These are phyloP conservation scores for Drosophila birchii DNA, from an alignment of 2,888 invertebrate genomes.

Conservation along the genomic window DNA sequence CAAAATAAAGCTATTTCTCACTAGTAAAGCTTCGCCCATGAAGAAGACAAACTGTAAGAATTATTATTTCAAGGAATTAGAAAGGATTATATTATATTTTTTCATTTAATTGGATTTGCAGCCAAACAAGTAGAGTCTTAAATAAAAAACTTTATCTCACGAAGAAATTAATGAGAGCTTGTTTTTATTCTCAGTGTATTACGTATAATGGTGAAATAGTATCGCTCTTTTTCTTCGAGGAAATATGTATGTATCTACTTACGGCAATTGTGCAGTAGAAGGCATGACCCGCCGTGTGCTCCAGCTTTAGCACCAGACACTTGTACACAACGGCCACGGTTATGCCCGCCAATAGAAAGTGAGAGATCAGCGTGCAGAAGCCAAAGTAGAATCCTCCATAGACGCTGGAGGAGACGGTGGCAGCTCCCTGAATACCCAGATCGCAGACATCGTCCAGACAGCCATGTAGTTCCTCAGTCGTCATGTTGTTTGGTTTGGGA, in stretches of 20 bases:
- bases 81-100: too few species aligned
- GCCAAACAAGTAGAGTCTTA: neutral
- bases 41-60: conserved; percentile 75
- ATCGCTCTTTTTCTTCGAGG: neutral
- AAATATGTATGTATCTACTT: conserved; percentile 53
- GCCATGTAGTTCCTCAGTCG: conserved; percentile 32
- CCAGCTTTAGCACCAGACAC: conserved; percentile 77
- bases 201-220: neutral
- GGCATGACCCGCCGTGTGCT: conserved; percentile 82
- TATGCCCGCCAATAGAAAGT: conserved; percentile 59
- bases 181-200: neutral
- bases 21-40: conserved; percentile 81
- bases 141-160: neutral
- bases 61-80: neutral
- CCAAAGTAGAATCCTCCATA: conserved; percentile 62
- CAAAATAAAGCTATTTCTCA: conserved; percentile 68
- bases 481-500: conserved; percentile 39
- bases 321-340: conserved; percentile 60
- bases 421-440: conserved; percentile 1
- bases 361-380: conserved; percentile 62
- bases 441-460: conserved; percentile 54
- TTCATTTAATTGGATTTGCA: too few species aligned
- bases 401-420: conserved; percentile 5
- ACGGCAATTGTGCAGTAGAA: conserved; percentile 83
- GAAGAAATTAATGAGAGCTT: too few species aligned